These are phyloP conservation scores for Thymelicus lineola DNA, from an alignment of 2,888 invertebrate genomes.

Conservation along the genomic window DNA sequence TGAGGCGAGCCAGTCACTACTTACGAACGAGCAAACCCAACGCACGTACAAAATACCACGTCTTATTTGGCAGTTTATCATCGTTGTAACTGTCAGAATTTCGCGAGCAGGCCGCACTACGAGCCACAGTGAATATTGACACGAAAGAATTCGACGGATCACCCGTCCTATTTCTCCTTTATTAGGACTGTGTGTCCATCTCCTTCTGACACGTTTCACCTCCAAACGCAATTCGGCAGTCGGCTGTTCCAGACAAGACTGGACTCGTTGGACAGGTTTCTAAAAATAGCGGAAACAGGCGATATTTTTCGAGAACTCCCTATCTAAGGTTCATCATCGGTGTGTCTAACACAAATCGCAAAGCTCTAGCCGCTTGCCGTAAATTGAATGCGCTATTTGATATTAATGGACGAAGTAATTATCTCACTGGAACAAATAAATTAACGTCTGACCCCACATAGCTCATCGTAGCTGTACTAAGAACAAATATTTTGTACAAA, in stretches of 20 bases:
- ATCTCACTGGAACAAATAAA: too few species aligned
- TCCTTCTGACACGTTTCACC: conserved; percentile 79
- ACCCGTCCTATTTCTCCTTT: conserved; percentile 71
- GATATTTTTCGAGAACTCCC: conserved; percentile 69
- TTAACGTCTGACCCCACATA: too few species aligned
- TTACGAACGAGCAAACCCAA: not conserved
- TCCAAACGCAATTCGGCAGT: conserved; percentile 75
- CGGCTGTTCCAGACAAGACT: conserved; percentile 70
- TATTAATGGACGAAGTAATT: not conserved
- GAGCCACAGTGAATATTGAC: conserved; percentile 58
- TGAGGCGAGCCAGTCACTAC: not conserved
- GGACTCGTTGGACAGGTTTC: conserved; percentile 78
- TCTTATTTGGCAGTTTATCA: conserved; percentile 31
- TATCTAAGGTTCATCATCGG: conserved; percentile 49
- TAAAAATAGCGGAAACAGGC: conserved; percentile 76
- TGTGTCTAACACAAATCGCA: conserved; percentile 40
- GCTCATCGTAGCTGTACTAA: too few species aligned
- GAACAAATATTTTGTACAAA: too few species aligned
- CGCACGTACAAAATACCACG: conserved; percentile 5
- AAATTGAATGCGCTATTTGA: not conserved
- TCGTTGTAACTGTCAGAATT: conserved; percentile 52
- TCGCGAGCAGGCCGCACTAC: conserved; percentile 45
- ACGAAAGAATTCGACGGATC: conserved; percentile 75
- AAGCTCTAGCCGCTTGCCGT: conserved; percentile 18
- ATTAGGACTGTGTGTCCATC: conserved; percentile 64